A percentile compares a stretch with the other conserved stretches of the same genome.
These are phyloP conservation scores for Pteruthius melanotis DNA, from an alignment of 2,113 vertebrate genomes.

Conservation along the genomic window DNA sequence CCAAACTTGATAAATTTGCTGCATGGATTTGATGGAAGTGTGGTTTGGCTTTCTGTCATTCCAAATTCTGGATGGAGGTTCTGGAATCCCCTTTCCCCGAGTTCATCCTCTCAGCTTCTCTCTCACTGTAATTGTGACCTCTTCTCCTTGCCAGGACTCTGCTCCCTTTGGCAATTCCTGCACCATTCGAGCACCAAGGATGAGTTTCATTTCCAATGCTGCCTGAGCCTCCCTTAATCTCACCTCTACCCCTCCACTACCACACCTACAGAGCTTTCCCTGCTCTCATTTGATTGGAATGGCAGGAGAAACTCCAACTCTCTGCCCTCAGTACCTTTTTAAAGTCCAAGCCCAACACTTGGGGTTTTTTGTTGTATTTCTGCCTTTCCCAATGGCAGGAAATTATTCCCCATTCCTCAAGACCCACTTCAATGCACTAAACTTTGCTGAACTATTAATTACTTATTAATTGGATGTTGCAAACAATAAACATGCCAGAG, in stretches of 20 bases:
- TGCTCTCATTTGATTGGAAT: background rate
- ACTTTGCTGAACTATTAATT: slow-evolving; percentile 25
- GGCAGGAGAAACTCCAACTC: background rate
- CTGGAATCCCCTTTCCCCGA: background rate
- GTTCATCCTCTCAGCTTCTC: background rate
- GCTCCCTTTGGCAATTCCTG: background rate
- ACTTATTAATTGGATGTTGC: slow-evolving; percentile 37
- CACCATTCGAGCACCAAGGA: background rate
- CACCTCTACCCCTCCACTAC: background rate
- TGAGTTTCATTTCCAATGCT: background rate
- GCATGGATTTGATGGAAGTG: background rate
- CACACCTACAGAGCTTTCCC: background rate
- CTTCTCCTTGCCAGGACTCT: background rate
- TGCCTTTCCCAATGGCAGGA: background rate
- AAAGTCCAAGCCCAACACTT: background rate
- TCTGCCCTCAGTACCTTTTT: background rate
- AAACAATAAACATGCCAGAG: slow-evolving; percentile 38
- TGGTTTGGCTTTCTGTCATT: background rate
- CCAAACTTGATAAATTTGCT: background rate
- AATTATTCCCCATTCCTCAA: background rate
- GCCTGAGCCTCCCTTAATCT: background rate
- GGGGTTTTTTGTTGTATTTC: background rate
- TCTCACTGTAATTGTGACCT: background rate
- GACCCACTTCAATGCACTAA: background rate
- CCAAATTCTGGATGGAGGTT: background rate